Percentiles rank a stretch among this genome's conserved stretches.
Conservation (phyloP, 2,888 invertebrate genomes). For the Sarcophaga rosellei region DNA sequence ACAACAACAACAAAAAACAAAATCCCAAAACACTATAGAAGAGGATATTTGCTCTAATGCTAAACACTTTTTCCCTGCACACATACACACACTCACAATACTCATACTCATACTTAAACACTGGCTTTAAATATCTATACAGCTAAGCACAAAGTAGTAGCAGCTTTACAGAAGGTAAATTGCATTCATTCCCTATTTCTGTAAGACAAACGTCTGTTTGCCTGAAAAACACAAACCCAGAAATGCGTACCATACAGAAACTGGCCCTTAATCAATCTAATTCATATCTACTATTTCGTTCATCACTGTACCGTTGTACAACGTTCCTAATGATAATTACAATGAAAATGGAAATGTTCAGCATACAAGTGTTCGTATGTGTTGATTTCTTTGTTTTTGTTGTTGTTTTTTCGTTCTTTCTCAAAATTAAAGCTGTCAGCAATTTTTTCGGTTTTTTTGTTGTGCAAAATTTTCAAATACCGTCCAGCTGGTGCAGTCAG, state of each 20-base stretch:
- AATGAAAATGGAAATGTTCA: conserved; percentile 53
- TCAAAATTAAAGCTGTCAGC: conserved; percentile 52
- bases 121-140: not conserved
- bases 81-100: not conserved
- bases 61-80: conserved; percentile 2
- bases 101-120: not conserved
- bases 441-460: not conserved
- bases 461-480: conserved; percentile 32
- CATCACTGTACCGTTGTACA: conserved; percentile 23
- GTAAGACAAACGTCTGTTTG: no score
- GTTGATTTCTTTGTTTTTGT: conserved; percentile 28
- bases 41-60: conserved; percentile 44
- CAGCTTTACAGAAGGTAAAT: not conserved
- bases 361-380: not conserved
- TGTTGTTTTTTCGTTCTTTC: conserved; percentile 7
- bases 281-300: not conserved
- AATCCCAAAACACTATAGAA: conserved; percentile 14
- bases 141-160: not conserved
- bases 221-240: no score
- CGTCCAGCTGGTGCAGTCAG: conserved; percentile 45
- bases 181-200: no score
- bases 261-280: no score
- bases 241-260: no score
- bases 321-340: conserved; percentile 60
- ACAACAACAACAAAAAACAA: not conserved